Evolutionary conservation across 2,113 vertebrate species (phyloP).

Genomic region (Setophaga coronata): DNA sequence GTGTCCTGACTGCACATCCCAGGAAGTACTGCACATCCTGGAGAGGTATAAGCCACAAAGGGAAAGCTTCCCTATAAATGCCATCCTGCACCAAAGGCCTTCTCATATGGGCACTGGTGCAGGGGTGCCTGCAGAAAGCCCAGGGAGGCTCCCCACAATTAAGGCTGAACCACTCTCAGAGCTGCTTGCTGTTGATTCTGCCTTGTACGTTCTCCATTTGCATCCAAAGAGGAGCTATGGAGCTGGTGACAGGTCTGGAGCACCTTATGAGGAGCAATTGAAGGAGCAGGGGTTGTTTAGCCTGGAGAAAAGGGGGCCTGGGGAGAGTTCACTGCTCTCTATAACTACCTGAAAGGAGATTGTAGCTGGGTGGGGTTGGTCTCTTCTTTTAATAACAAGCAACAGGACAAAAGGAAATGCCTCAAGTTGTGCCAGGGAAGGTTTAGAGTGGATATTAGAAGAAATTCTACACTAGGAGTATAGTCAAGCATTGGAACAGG

Average conservation of each 20-base stretch:
- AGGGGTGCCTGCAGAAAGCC: not conserved
- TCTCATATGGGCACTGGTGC: fast-evolving
- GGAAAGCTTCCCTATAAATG: not conserved
- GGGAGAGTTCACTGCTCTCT: not conserved
- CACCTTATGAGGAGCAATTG: fast-evolving
- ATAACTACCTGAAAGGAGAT: not conserved
- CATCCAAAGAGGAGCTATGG: not conserved
- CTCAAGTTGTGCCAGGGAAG: not conserved
- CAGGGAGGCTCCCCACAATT: not conserved
- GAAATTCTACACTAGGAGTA: not conserved
- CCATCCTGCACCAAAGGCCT: fast-evolving
- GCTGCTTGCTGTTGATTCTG: not conserved
- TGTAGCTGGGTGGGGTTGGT: not conserved
- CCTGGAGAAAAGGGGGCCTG: not conserved
- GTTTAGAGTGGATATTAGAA: not conserved
- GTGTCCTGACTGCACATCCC: not conserved
- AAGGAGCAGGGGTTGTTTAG: not conserved
- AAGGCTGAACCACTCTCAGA: not conserved
- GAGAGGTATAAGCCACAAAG: fast-evolving
- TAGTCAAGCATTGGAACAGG: not conserved
- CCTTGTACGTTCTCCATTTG: fast-evolving
- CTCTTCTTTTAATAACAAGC: not conserved
- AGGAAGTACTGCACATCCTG: not conserved
- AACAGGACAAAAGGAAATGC: not conserved
- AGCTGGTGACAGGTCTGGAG: not conserved